These are phyloP conservation scores for Parauchenoglanis punctatus DNA, from an alignment of 2,797 vertebrate species.

Conservation along the genomic window DNA sequence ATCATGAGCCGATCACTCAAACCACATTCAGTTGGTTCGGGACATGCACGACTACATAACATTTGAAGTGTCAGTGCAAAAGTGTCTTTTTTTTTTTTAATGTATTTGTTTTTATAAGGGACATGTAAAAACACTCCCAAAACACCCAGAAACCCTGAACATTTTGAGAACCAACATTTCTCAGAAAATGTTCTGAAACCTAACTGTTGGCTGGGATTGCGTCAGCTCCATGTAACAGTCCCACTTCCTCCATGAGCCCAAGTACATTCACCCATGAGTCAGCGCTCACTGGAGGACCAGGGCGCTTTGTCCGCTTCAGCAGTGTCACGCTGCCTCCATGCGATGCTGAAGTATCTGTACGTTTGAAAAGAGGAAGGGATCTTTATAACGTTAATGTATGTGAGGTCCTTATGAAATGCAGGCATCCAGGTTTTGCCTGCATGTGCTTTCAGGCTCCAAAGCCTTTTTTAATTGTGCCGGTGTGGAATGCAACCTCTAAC, in stretches of 20 bases:
- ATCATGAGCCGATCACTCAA: neutral
- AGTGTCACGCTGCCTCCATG: neutral
- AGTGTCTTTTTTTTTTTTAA: neutral
- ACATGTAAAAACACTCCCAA: neutral
- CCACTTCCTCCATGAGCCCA: neutral
- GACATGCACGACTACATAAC: neutral
- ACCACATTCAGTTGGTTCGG: neutral
- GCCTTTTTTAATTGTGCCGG: neutral
- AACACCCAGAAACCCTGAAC: neutral
- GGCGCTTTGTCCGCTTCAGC: neutral
- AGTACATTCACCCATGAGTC: neutral
- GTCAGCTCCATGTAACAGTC: constrained; percentile 12
- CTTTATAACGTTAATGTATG: neutral
- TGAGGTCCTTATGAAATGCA: constrained; percentile 13
- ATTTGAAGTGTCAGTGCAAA: neutral
- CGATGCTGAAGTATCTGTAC: neutral
- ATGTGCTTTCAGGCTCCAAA: neutral
- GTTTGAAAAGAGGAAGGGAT: neutral
- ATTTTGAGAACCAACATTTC: neutral
- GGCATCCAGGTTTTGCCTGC: constrained; percentile 21
- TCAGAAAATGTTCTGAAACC: neutral
- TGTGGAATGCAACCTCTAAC: neutral
- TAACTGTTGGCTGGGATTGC: neutral
- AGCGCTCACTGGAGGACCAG: neutral
- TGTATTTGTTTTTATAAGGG: neutral